These are phyloP conservation scores for Aleiodes alternator DNA, from an alignment of 2,888 invertebrate genomes.

Conservation along the genomic window DNA sequence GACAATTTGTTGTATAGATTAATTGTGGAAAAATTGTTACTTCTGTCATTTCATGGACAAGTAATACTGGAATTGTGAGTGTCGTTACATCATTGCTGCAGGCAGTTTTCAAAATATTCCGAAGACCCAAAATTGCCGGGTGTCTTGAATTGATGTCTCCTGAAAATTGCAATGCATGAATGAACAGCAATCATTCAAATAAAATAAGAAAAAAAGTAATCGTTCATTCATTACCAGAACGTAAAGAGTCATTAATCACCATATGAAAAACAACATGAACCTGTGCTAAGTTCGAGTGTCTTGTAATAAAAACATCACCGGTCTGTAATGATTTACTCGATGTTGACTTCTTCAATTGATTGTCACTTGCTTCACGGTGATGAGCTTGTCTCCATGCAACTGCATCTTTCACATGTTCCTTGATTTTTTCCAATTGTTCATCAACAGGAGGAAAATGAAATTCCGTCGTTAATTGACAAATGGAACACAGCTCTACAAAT, in stretches of 20 bases:
- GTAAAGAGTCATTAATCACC: slow-evolving; percentile 88
- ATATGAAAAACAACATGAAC: slow-evolving; percentile 97
- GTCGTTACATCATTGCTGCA: slow-evolving; percentile 96
- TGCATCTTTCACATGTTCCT: slow-evolving; percentile 78
- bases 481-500: slow-evolving; percentile 80
- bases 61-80: slow-evolving; percentile 92
- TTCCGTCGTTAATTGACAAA: slow-evolving; percentile 90
- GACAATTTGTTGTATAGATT: slow-evolving; percentile 27
- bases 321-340: slow-evolving; percentile 82
- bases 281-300: slow-evolving; percentile 95
- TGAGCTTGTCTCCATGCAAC: slow-evolving; percentile 76
- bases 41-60: slow-evolving; percentile 96
- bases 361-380: slow-evolving; percentile 69
- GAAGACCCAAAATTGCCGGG: slow-evolving; percentile 93
- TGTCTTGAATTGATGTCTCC: slow-evolving; percentile 97
- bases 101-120: slow-evolving; percentile 96
- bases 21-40: slow-evolving; percentile 75
- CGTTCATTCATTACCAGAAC: slow-evolving; percentile 73
- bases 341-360: slow-evolving; percentile 73
- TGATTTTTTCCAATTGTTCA: slow-evolving; percentile 87
- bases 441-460: slow-evolving; percentile 95
- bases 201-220: slow-evolving; percentile 5
- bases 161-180: slow-evolving; percentile 63
- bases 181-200: slow-evolving; percentile 10
- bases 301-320: slow-evolving; percentile 90